A percentile compares a stretch with the other conserved stretches of the same genome.
Evolutionary conservation across 92 coral and sea anemone species (phyloP).

Genomic region (Epizoanthus stellaris): DNA sequence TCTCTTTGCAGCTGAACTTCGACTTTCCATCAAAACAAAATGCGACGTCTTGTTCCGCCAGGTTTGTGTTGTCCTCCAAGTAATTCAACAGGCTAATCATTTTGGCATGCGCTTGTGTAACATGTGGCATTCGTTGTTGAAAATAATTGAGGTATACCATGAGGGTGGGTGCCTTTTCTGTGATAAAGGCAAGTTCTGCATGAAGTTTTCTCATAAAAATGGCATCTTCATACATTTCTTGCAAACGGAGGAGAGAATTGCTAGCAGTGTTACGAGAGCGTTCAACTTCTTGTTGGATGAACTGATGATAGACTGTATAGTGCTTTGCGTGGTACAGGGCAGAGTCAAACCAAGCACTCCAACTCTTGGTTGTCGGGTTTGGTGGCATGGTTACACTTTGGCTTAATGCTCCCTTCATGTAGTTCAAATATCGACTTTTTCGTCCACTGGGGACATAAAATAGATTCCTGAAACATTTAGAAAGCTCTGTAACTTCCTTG

Average conservation of each 20-base stretch:
- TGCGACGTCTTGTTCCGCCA: constrained; percentile 52
- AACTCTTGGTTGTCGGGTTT: constrained; percentile 48
- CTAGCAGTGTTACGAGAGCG: constrained; percentile 43
- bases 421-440: constrained; percentile 63
- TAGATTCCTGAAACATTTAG: constrained; percentile 60
- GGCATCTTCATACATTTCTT: constrained; percentile 59
- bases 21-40: constrained; percentile 43
- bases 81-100: constrained; percentile 55
- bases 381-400: constrained; percentile 48
- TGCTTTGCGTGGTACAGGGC: constrained; percentile 48
- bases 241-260: constrained; percentile 57
- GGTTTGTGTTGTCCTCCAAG: constrained; percentile 43
- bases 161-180: constrained; percentile 67
- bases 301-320: constrained; percentile 26
- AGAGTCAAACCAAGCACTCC: constrained; percentile 45
- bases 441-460: constrained; percentile 65
- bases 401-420: background rate
- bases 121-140: constrained; percentile 53
- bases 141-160: constrained; percentile 54
- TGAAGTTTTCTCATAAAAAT: constrained; percentile 59
- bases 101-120: constrained; percentile 50
- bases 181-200: constrained; percentile 50
- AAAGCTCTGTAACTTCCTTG: constrained; percentile 53
- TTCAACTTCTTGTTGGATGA: constrained; percentile 48
- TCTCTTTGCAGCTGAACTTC: constrained; percentile 36